A percentile compares a stretch with the other conserved stretches of the same genome.
Evolutionary conservation across 2,113 vertebrate species (phyloP).

Genomic region (Leptobrachium ailaonicum): DNA sequence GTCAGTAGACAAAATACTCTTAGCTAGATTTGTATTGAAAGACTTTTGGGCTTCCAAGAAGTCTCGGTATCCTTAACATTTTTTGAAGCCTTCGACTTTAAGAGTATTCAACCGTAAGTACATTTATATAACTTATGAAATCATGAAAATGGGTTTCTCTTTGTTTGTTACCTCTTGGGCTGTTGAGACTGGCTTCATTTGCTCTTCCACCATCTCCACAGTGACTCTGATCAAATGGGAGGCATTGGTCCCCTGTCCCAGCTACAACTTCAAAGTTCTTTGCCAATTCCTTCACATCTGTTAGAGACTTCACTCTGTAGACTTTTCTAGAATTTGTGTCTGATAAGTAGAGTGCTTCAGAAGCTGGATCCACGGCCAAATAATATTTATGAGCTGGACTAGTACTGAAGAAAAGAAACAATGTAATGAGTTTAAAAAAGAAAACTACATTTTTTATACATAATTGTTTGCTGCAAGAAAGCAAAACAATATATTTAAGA

Average conservation of each 20-base stretch:
- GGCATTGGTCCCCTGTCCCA: slow-evolving; percentile 94
- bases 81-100: too few relatives aligned
- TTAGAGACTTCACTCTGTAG: slow-evolving; percentile 86
- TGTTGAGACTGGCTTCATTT: slow-evolving; percentile 88
- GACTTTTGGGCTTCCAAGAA: too few relatives aligned
- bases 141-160: too few relatives aligned
- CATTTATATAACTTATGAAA: too few relatives aligned
- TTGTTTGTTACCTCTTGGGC: slow-evolving; percentile 84
- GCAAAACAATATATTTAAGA: too few relatives aligned
- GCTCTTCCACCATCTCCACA: slow-evolving; percentile 93
- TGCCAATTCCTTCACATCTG: slow-evolving; percentile 87
- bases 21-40: too few relatives aligned
- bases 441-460: too few relatives aligned
- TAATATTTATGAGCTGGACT: slow-evolving; percentile 98
- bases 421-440: neutral
- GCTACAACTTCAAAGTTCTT: slow-evolving; percentile 94
- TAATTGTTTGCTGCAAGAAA: too few relatives aligned
- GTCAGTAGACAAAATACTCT: too few relatives aligned
- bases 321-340: slow-evolving; percentile 93
- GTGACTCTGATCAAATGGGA: slow-evolving; percentile 95
- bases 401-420: slow-evolving; percentile 72
- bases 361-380: slow-evolving; percentile 90
- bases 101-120: too few relatives aligned
- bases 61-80: too few relatives aligned
- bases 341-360: slow-evolving; percentile 90